These are phyloP conservation scores for Tinea trinotella DNA, from an alignment of 2,888 invertebrate genomes.

Conservation along the genomic window DNA sequence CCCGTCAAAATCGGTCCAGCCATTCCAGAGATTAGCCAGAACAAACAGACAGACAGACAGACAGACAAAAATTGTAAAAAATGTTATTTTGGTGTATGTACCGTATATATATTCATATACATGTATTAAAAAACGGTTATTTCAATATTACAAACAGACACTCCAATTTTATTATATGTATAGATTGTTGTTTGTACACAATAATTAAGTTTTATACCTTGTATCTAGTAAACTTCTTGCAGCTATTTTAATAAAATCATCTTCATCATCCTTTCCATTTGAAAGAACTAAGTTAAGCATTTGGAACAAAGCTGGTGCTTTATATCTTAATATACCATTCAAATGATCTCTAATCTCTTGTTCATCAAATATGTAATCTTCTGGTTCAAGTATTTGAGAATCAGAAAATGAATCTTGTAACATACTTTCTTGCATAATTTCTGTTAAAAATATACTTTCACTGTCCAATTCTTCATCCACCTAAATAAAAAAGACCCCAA, in stretches of 20 bases:
- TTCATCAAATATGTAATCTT: conserved; percentile 35
- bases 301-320: conserved; percentile 47
- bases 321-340: conserved; percentile 40
- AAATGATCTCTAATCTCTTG: conserved; percentile 36
- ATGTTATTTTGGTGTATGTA: no score
- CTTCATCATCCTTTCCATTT: conserved; percentile 26
- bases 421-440: conserved; percentile 54
- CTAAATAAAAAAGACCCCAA: no score
- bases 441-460: conserved; percentile 47
- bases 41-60: no score
- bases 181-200: not conserved
- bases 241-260: conserved; percentile 40
- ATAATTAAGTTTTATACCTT: conserved; percentile 29
- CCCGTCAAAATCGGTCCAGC: no score
- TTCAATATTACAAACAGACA: no score
- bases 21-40: no score
- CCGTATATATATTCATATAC: no score
- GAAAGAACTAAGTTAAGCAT: conserved; percentile 40
- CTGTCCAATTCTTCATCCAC: conserved; percentile 35
- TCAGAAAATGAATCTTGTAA: conserved; percentile 37
- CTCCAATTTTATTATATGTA: no score
- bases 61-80: no score
- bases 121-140: no score
- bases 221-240: conserved; percentile 35
- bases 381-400: conserved; percentile 32